Evolutionary conservation across 2,113 vertebrate species (phyloP).

Genomic region (Elephantulus edwardii): DNA sequence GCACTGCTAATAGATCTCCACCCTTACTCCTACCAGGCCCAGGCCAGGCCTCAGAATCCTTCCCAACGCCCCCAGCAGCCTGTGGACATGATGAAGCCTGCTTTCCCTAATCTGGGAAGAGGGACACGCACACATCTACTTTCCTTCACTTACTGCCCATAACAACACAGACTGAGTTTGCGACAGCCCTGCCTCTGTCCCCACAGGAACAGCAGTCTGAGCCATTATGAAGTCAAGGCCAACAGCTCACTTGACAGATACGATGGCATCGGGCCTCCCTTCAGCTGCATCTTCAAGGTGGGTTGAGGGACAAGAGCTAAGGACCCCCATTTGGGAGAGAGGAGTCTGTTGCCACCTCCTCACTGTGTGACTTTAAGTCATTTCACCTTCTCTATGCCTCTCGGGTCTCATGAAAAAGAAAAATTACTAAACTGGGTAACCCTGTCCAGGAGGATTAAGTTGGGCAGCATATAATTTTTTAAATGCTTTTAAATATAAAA

Average conservation of each 20-base stretch:
- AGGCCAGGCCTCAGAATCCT: background rate
- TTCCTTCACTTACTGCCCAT: accelerated
- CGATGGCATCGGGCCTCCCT: constrained; percentile 81
- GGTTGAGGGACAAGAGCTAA: background rate
- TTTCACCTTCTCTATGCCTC: background rate
- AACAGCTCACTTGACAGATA: constrained; percentile 83
- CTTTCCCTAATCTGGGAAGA: background rate
- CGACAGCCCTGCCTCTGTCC: background rate
- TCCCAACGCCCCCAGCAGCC: background rate
- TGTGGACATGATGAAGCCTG: accelerated
- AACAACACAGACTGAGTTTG: background rate
- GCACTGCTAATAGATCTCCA: accelerated
- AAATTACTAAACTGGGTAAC: background rate
- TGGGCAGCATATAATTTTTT: background rate
- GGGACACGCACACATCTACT: background rate
- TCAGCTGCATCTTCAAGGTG: constrained; percentile 89
- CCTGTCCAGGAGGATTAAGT: background rate
- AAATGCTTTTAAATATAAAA: background rate
- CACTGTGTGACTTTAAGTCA: background rate
- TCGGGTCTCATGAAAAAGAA: background rate
- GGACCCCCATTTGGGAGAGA: background rate
- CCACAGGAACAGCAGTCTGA: constrained; percentile 87
- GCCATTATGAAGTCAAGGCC: constrained; percentile 88
- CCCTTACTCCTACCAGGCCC: background rate
- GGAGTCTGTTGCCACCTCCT: background rate